phyloP scores from a whole-genome alignment of 2,888 invertebrate genomes.

The Coelopa pilipes region DNA sequence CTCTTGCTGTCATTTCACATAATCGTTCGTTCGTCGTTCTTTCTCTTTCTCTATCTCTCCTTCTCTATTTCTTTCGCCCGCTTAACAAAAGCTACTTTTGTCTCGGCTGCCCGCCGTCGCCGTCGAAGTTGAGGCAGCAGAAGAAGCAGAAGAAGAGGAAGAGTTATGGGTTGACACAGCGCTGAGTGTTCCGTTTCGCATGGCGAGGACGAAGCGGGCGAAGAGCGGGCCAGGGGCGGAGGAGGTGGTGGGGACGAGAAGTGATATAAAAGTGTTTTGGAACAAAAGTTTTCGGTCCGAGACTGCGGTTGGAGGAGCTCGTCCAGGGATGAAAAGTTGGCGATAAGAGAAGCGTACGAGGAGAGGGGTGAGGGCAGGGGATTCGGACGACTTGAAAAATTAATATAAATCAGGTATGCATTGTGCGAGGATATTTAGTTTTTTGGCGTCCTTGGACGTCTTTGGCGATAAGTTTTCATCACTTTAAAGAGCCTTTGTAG shows the following conservation, averaged over 20 bases:
- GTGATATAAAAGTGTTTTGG: background rate
- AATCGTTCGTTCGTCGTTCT: slow-evolving; percentile 34
- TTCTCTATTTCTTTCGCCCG: background rate
- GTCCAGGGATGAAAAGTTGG: background rate
- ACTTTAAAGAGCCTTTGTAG: no score
- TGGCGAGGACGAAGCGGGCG: background rate
- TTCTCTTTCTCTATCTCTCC: slow-evolving; percentile 16
- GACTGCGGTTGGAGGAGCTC: slow-evolving; percentile 1
- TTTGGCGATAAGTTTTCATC: no score
- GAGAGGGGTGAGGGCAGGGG: background rate
- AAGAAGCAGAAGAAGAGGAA: background rate
- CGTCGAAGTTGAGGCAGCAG: background rate
- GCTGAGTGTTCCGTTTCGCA: slow-evolving; percentile 13
- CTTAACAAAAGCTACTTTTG: background rate
- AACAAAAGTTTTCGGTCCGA: slow-evolving; percentile 30
- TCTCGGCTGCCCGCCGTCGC: no score
- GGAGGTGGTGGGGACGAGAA: no score
- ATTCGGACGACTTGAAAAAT: slow-evolving; percentile 26
- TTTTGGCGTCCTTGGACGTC: no score
- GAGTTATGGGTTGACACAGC: slow-evolving; percentile 35
- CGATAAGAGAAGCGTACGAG: background rate
- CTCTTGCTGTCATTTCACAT: slow-evolving; percentile 34
- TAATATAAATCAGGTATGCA: slow-evolving; percentile 27
- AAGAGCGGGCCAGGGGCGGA: no score
- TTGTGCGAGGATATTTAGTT: background rate